Evolutionary conservation across 2,888 invertebrate genomes (phyloP).

Genomic region (Tachystola acroxantha): DNA sequence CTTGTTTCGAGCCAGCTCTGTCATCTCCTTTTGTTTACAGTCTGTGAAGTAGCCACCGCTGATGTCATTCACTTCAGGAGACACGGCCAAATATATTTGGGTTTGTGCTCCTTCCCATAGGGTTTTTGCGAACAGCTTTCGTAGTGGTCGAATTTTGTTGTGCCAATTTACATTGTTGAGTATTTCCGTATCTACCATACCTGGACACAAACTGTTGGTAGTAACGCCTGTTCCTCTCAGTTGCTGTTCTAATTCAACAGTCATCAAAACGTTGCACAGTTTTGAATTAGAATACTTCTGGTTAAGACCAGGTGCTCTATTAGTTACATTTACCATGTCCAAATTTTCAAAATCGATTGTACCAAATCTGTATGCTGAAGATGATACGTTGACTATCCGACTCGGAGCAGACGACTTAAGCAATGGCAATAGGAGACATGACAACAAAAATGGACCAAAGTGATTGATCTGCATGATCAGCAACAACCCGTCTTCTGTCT

Average conservation of each 20-base stretch:
- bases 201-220: constrained; percentile 89
- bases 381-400: constrained; percentile 57
- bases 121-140: constrained; percentile 20
- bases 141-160: background rate
- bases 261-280: constrained; percentile 85
- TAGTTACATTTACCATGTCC: constrained; percentile 14
- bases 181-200: constrained; percentile 80
- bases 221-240: constrained; percentile 84
- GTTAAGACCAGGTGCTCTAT: constrained; percentile 23
- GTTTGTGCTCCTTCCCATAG: constrained; percentile 45
- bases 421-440: constrained; percentile 75
- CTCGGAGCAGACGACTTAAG: constrained; percentile 53
- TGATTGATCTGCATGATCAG: constrained; percentile 76
- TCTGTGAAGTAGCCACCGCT: constrained; percentile 80
- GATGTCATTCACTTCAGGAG: constrained; percentile 64
- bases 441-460: constrained; percentile 83
- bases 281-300: background rate
- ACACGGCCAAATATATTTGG: constrained; percentile 60
- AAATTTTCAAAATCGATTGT: constrained; percentile 60
- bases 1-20: constrained; percentile 57
- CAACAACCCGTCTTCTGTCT: constrained; percentile 80
- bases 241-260: constrained; percentile 82
- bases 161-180: background rate
- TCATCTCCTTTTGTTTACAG: constrained; percentile 46
- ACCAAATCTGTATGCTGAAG: constrained; percentile 34